A percentile compares a stretch with the other conserved stretches of the same genome.
These are phyloP conservation scores for Deilephila elpenor DNA, from an alignment of 2,888 invertebrate species.

Conservation along the genomic window DNA sequence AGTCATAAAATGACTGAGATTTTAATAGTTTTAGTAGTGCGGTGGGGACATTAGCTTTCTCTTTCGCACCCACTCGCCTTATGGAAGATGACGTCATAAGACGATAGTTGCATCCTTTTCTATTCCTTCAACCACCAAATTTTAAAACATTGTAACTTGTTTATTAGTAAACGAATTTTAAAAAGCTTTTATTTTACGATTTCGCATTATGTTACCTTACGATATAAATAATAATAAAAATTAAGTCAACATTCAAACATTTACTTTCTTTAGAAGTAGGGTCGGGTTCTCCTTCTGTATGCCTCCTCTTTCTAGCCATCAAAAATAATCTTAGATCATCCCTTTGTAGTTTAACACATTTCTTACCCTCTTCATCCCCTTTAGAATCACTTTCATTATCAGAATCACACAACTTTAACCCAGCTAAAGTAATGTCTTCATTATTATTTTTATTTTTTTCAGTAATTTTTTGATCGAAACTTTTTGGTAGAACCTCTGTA, in stretches of 20 bases:
- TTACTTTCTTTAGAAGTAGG: neutral
- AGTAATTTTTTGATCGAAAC: neutral
- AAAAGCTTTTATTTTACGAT: too few relatives aligned
- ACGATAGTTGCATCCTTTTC: too few relatives aligned
- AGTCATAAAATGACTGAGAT: too few relatives aligned
- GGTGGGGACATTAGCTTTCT: too few relatives aligned
- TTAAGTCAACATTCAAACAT: neutral
- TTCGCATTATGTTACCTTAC: too few relatives aligned
- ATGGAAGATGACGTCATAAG: too few relatives aligned
- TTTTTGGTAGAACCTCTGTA: neutral
- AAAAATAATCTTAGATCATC: constrained; percentile 58
- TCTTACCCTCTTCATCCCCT: neutral
- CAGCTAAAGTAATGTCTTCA: neutral
- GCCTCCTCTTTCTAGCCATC: constrained; percentile 43
- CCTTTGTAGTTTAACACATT: constrained; percentile 37
- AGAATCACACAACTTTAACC: neutral
- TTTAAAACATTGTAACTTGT: too few relatives aligned
- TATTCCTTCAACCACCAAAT: too few relatives aligned
- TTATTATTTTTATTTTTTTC: neutral
- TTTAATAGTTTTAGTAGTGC: too few relatives aligned
- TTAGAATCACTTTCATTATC: neutral
- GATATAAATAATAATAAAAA: too few relatives aligned
- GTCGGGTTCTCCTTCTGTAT: neutral
- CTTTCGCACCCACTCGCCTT: too few relatives aligned
- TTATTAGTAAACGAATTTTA: too few relatives aligned